phyloP scores from a whole-genome alignment of 2,113 vertebrate genomes.

The Rhineura floridana region DNA sequence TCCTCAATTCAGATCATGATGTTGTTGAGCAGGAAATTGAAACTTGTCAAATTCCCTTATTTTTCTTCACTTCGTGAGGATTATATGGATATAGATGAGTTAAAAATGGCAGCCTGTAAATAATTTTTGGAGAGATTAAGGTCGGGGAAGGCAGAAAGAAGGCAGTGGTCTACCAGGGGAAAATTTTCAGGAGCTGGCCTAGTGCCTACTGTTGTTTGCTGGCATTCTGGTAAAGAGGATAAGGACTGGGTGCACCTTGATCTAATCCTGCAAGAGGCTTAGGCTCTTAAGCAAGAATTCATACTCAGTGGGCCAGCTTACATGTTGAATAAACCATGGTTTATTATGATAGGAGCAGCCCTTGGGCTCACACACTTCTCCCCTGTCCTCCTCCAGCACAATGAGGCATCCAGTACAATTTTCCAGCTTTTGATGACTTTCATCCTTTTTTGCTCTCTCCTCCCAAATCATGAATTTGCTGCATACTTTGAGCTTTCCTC shows the following conservation, averaged over 20 bases:
- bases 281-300: neutral
- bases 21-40: neutral
- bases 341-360: neutral
- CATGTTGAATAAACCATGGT: neutral
- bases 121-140: neutral
- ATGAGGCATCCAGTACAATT: neutral
- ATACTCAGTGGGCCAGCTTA: neutral
- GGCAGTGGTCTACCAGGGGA: neutral
- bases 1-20: neutral
- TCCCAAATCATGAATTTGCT: neutral
- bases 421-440: neutral
- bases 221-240: neutral
- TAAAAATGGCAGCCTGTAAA: neutral
- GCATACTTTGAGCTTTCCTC: neutral
- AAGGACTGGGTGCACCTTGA: neutral
- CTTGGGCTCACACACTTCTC: neutral
- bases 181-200: neutral
- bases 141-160: neutral
- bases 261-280: too few species aligned
- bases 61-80: neutral
- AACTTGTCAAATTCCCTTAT: neutral
- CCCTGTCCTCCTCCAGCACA: neutral
- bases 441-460: neutral
- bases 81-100: neutral
- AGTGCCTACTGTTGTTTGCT: neutral